Percentiles rank a stretch among this genome's conserved stretches.
Evolutionary conservation across 2,888 invertebrate genomes (phyloP).

Genomic region (Craniophora ligustri): DNA sequence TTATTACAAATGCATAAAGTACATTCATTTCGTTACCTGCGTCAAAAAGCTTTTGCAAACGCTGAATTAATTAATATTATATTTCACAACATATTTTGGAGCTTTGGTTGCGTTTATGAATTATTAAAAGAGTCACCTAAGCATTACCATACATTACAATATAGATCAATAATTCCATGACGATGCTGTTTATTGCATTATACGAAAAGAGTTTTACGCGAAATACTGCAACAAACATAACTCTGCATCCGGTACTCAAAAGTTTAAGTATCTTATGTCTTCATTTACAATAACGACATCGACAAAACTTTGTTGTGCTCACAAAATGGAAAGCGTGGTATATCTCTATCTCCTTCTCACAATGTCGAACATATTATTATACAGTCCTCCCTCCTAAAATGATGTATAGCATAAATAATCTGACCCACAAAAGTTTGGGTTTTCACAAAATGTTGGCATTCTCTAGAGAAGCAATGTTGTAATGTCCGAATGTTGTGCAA

Average conservation of each 20-base stretch:
- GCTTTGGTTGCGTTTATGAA: no score
- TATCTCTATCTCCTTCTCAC: not conserved
- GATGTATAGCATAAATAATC: constrained; percentile 30
- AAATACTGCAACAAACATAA: constrained; percentile 11
- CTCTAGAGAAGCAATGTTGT: constrained; percentile 11
- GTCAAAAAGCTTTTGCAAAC: not conserved
- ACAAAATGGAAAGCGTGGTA: not conserved
- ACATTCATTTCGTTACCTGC: no score
- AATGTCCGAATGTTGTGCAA: constrained; percentile 19
- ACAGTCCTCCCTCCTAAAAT: constrained; percentile 7
- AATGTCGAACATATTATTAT: not conserved
- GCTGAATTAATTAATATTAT: no score
- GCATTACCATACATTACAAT: not conserved
- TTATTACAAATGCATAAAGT: constrained; percentile 3
- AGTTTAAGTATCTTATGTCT: constrained; percentile 15
- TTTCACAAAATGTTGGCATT: constrained; percentile 28
- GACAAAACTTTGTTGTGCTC: constrained; percentile 22
- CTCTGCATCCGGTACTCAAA: constrained; percentile 4
- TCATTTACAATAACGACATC: constrained; percentile 21
- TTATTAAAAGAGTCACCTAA: not conserved
- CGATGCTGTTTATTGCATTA: constrained; percentile 3
- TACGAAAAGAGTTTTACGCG: constrained; percentile 5
- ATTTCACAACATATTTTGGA: no score
- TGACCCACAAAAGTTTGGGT: constrained; percentile 18
- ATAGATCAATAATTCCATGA: not conserved